A percentile compares a stretch with the other conserved stretches of the same genome.
Conservation (phyloP, 2,113 vertebrate genomes). For the Bagarius yarrelli region DNA sequence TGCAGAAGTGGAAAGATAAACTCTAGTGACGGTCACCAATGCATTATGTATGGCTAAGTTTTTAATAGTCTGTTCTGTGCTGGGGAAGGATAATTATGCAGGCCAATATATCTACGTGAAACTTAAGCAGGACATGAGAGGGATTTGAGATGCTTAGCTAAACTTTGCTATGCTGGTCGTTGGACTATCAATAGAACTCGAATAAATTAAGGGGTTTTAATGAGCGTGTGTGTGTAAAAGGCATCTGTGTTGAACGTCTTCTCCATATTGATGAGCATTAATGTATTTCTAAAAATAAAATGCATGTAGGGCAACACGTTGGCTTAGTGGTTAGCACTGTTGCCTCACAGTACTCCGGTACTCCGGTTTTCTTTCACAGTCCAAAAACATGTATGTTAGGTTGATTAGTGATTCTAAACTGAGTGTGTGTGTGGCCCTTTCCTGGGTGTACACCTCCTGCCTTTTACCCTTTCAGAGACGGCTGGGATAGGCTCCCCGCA, state of each 20-base stretch:
- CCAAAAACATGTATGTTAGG: no score
- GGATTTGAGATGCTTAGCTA: conserved; percentile 20
- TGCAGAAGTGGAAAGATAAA: conserved; percentile 43
- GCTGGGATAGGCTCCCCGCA: no score
- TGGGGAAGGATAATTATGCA: conserved; percentile 43
- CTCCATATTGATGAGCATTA: neutral
- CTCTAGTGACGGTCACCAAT: conserved; percentile 50
- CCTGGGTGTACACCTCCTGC: no score
- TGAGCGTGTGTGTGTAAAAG: neutral
- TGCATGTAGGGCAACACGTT: no score
- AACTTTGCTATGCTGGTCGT: conserved; percentile 21
- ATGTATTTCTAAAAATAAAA: no score
- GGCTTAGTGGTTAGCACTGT: no score
- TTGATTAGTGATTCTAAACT: no score
- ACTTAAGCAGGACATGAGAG: neutral
- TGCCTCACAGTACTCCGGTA: no score
- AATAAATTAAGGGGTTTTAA: neutral
- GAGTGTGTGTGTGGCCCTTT: no score
- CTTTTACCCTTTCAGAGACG: no score
- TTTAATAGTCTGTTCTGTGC: conserved; percentile 47
- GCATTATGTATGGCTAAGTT: conserved; percentile 51
- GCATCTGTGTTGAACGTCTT: neutral
- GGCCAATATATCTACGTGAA: conserved; percentile 29
- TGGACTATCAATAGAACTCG: neutral
- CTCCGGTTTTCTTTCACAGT: no score